Percentiles rank a stretch among this genome's conserved stretches.
These are phyloP conservation scores for Leuciscus waleckii DNA, from an alignment of 2,797 vertebrate species.

Conservation along the genomic window DNA sequence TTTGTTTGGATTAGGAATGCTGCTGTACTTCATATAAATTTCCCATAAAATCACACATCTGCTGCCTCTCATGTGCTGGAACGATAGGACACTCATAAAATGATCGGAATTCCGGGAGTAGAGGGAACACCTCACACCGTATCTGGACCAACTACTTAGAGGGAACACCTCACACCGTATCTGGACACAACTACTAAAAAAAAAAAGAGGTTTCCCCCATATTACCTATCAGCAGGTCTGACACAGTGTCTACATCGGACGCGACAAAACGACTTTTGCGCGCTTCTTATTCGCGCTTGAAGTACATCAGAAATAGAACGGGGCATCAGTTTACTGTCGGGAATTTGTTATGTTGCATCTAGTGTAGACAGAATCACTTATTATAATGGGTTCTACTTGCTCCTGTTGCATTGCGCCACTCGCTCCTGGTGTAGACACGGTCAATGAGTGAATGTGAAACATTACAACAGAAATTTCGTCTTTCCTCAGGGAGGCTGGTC, in stretches of 20 bases:
- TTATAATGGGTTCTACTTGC: neutral
- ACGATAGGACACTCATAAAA: conserved; percentile 31
- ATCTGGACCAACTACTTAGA: neutral
- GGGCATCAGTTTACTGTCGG: neutral
- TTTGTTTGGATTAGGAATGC: conserved; percentile 53
- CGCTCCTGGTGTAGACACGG: neutral
- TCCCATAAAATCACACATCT: conserved; percentile 42
- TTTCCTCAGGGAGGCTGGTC: neutral
- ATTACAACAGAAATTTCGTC: neutral
- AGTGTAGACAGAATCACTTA: neutral
- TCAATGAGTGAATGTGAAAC: neutral
- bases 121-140: conserved; percentile 3
- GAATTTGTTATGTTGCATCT: neutral
- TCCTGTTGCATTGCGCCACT: neutral
- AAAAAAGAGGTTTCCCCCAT: neutral
- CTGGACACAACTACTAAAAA: neutral
- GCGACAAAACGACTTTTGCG: neutral
- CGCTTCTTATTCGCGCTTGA: neutral
- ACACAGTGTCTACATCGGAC: neutral
- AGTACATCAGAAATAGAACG: neutral
- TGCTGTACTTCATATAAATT: conserved; percentile 46
- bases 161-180: neutral
- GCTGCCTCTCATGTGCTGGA: conserved; percentile 36
- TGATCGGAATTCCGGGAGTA: neutral
- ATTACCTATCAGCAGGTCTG: neutral